These are phyloP conservation scores for Puffinus mauretanicus DNA, from an alignment of 2,113 vertebrate genomes.

Conservation along the genomic window DNA sequence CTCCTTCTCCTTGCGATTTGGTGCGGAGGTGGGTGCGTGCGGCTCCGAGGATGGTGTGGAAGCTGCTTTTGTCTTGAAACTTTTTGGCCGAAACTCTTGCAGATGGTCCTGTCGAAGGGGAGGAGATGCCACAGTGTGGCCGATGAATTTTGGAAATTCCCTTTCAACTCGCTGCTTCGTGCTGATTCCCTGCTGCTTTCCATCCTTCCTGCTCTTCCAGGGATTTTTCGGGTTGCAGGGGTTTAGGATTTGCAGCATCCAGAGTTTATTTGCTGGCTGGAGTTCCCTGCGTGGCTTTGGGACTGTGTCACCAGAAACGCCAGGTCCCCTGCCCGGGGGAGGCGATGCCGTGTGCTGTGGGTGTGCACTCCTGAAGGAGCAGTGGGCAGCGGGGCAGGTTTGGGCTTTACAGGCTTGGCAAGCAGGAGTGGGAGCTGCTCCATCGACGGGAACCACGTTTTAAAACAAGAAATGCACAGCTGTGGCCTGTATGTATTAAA, in stretches of 20 bases:
- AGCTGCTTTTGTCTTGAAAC: not conserved
- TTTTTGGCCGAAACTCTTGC: not conserved
- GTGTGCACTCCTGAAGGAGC: not conserved
- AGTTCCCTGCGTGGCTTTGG: not conserved
- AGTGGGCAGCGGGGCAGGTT: not conserved
- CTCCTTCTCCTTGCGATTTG: accelerated
- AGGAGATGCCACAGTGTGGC: not conserved
- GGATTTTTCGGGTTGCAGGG: not conserved
- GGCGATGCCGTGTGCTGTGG: not conserved
- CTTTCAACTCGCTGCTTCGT: not conserved
- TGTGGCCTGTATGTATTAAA: not conserved
- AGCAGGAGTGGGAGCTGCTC: not conserved
- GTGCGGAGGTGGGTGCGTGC: not conserved
- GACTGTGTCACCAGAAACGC: not conserved
- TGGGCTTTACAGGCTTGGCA: not conserved
- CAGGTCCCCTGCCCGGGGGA: not conserved
- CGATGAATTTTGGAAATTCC: not conserved
- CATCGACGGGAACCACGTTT: accelerated
- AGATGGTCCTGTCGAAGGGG: not conserved
- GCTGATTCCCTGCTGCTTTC: not conserved
- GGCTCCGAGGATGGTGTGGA: not conserved
- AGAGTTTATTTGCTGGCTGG: not conserved
- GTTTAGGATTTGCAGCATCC: not conserved
- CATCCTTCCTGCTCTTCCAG: not conserved
- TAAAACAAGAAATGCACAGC: not conserved